phyloP scores from a whole-genome alignment of 2,113 vertebrate genomes.

The Salvelinus fontinalis region DNA sequence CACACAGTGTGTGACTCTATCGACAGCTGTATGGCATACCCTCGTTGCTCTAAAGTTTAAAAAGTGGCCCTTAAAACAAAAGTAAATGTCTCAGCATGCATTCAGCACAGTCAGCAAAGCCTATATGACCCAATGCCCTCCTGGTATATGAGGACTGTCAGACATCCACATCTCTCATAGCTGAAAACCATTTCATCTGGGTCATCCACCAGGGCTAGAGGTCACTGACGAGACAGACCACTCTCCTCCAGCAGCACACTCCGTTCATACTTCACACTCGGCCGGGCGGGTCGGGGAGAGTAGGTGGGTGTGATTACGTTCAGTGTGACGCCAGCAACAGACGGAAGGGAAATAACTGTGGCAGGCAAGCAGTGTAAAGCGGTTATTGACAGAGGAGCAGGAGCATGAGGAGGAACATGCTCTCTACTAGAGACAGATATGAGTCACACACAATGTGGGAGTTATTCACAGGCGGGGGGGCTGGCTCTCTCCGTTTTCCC shows the following conservation, averaged over 20 bases:
- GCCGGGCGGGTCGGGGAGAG: neutral
- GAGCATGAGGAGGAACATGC: neutral
- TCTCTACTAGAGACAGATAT: neutral
- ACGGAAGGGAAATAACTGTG: too few species aligned
- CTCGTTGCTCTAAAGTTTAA: neutral
- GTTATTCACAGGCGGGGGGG: neutral
- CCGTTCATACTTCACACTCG: neutral
- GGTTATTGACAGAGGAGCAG: neutral
- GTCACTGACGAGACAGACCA: neutral
- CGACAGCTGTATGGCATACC: neutral
- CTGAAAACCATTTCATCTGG: neutral
- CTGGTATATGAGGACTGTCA: neutral
- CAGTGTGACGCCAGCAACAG: neutral
- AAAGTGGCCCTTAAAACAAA: conserved; percentile 15
- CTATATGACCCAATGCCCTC: conserved; percentile 23
- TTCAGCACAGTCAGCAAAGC: conserved; percentile 28
- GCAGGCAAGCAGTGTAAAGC: too few species aligned
- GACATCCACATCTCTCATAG: conserved; percentile 22
- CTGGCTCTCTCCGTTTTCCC: neutral
- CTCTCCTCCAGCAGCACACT: neutral
- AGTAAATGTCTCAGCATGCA: conserved; percentile 4
- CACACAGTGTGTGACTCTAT: neutral
- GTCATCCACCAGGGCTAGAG: neutral
- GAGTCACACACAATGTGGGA: neutral
- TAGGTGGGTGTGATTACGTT: neutral